These are phyloP conservation scores for Idaea biselata DNA, from an alignment of 2,888 invertebrate genomes.

Conservation along the genomic window DNA sequence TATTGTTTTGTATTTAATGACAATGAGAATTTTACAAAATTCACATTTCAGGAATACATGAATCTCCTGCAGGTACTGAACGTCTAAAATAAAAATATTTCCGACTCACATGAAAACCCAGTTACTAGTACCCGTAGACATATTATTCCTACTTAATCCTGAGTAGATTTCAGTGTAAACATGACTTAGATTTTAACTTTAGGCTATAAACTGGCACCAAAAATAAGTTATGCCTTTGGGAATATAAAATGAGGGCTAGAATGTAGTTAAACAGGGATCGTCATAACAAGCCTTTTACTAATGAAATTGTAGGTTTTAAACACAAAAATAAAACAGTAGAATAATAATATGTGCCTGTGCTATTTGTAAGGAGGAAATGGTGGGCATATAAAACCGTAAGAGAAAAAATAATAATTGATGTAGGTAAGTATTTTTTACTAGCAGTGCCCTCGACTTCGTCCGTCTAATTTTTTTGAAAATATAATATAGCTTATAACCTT, in stretches of 20 bases:
- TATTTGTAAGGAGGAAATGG: background rate
- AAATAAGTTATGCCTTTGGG: background rate
- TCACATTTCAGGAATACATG: too few relatives aligned
- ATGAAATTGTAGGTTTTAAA: background rate
- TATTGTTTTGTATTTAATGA: too few relatives aligned
- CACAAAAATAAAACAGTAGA: background rate
- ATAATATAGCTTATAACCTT: too few relatives aligned
- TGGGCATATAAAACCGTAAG: too few relatives aligned
- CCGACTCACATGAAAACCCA: background rate
- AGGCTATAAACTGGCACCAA: background rate
- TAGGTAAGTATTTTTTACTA: too few relatives aligned
- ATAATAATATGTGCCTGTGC: background rate
- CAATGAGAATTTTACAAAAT: too few relatives aligned
- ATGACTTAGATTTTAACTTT: conserved; percentile 4
- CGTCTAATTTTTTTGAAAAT: too few relatives aligned
- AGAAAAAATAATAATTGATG: too few relatives aligned
- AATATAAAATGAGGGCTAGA: background rate
- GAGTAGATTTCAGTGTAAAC: conserved; percentile 6
- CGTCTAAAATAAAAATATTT: too few relatives aligned
- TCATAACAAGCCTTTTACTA: background rate
- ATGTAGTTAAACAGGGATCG: background rate
- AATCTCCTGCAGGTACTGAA: too few relatives aligned
- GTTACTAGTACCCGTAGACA: background rate
- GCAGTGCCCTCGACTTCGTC: too few relatives aligned
- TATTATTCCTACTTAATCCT: conserved; percentile 1